Evolutionary conservation across 2,888 invertebrate genomes (phyloP).

Genomic region (Sussaba pulchella): DNA sequence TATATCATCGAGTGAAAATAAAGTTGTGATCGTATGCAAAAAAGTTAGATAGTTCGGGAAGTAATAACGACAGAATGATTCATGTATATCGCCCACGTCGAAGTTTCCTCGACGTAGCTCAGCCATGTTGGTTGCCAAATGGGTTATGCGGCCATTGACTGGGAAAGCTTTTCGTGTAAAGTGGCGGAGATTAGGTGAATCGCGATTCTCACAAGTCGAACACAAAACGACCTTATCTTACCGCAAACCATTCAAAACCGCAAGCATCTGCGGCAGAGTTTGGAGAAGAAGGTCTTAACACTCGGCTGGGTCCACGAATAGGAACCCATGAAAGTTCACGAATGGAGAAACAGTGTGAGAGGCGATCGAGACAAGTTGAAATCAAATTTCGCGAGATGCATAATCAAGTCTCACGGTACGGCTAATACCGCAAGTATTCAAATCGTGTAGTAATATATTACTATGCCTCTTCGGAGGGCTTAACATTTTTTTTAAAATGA

Average conservation of each 20-base stretch:
- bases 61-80: conserved; percentile 50
- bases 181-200: conserved; percentile 58
- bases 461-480: too few relatives aligned
- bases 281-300: conserved; percentile 32
- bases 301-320: conserved; percentile 20
- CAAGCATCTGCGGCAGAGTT: conserved; percentile 36
- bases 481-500: too few relatives aligned
- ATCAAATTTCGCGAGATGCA: conserved; percentile 11
- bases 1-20: conserved; percentile 1
- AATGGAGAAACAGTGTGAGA: conserved; percentile 20
- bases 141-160: conserved; percentile 23
- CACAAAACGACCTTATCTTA: conserved; percentile 53
- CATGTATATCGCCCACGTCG: conserved; percentile 39
- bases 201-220: conserved; percentile 50
- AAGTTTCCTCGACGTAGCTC: conserved; percentile 40
- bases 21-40: not conserved
- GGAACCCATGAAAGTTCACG: conserved; percentile 1
- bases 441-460: too few relatives aligned
- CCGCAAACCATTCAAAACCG: conserved; percentile 45
- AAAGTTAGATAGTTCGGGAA: conserved; percentile 29
- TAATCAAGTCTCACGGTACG: not conserved
- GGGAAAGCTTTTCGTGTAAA: conserved; percentile 39
- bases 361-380: not conserved
- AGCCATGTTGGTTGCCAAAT: conserved; percentile 17
- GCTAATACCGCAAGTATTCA: not conserved